Base-by-base conservation (phyloP, 2,797 vertebrate species). In the Chelonia mydas region DNA sequence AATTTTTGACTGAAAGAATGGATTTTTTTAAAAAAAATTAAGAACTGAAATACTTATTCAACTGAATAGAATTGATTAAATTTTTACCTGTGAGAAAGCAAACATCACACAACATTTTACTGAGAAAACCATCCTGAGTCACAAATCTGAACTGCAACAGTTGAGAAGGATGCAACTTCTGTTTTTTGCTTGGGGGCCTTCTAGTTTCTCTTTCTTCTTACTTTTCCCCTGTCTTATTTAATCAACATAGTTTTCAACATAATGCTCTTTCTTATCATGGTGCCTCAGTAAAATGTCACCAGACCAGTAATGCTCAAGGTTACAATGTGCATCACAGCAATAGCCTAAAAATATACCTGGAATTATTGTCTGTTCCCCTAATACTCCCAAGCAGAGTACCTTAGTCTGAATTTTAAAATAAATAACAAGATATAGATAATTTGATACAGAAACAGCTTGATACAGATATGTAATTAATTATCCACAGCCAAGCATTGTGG, bases 231-330 rank as follows among this genome's bases (percentile, higher is more conserved):
- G 55, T 92, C 92, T 88, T 90, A 54, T 49, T 92, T 93, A 90
- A 94, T 95, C 90, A 88, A 47, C 93, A n/a, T 3, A 33, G n/a
- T 87, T 94, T 96, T 96, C 54, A 59, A 28, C 41, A 78, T 91
- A 54, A 51, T 87, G 41, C 57, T 91, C 76, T n/a, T 92, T 94
- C 21, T 2, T 79, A 53, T 86, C 25, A 3, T 89, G 55, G 31
- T 80, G 92, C 33, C 54, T 90, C 89, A 90, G 49, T n/a, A 80
- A 87, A 94, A 94, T 91, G 83, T 94, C 87, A 95, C 51, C 81
- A 84, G 45, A 68, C 54, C 51, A 86, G 85, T 76, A 89, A 9
- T 86, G 83, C 90, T 94, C 92, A 47, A 78, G 53, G 61, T 94
- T 88, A 65, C 12, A 87, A 17, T 87, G 79, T 65, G 1, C 57